phyloP scores from a whole-genome alignment of 2,797 vertebrate genomes.

The Cirrhinus mrigala region DNA sequence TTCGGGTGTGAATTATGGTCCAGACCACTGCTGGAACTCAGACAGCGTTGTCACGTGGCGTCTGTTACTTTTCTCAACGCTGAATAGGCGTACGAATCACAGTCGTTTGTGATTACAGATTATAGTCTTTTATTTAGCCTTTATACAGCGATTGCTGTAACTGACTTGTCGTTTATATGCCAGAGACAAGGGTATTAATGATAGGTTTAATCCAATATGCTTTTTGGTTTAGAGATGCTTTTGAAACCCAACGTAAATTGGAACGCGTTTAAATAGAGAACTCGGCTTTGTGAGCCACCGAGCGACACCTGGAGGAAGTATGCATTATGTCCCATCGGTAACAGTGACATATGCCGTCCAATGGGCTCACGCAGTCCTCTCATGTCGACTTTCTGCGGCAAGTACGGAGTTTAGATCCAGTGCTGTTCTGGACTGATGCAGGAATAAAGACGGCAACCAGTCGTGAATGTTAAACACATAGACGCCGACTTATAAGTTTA shows the following conservation, averaged over 20 bases:
- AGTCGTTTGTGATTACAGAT: conserved; percentile 5
- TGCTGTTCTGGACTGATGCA: conserved; percentile 55
- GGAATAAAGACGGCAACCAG: conserved; percentile 44
- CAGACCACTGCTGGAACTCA: neutral
- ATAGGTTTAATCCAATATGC: neutral
- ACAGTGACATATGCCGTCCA: conserved; percentile 3
- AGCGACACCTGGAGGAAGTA: conserved; percentile 16
- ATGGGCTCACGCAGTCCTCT: conserved; percentile 41
- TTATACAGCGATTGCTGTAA: neutral
- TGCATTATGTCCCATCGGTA: neutral
- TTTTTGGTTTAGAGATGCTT: neutral
- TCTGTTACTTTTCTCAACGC: conserved; percentile 6
- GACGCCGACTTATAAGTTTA: conserved; percentile 57
- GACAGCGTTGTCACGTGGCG: neutral
- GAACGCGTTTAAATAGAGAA: neutral
- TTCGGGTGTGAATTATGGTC: neutral
- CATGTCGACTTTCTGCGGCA: conserved; percentile 64
- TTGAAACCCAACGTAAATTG: neutral
- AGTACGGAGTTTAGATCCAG: conserved; percentile 59
- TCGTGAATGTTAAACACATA: conserved; percentile 57
- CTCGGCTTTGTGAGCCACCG: neutral
- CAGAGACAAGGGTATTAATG: neutral
- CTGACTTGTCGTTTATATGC: neutral
- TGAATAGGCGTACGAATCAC: conserved; percentile 45
- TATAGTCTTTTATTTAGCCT: neutral